Base-by-base conservation (phyloP, 2,113 vertebrate genomes). In the Coptodon rendalli region DNA sequence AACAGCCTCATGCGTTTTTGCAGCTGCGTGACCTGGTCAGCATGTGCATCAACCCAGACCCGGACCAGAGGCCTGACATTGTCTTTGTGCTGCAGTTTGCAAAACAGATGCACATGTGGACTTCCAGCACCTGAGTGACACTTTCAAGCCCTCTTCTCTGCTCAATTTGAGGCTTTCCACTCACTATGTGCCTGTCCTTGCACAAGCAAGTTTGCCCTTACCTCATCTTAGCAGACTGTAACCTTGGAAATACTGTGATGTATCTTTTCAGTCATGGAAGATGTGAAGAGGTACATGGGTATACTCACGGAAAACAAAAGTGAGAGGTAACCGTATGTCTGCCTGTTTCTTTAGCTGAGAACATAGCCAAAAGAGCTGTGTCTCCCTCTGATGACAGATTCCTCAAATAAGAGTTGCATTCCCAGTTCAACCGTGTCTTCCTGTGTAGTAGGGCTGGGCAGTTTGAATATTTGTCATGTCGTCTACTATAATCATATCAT, bases 41-140 rank as follows among this genome's bases (percentile, higher is more conserved):
- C 86, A 93, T 89, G 90, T 94, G 93, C 84, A 94, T 94, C 89
- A 94, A 81, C 82, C 90, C 91, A 4, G 92, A 93, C 14, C 92
- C 93, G 5, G 90, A 91, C 71, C 91, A 91, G 91, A 91, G 93
- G n/a, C 93, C 93, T 0, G 93, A 94, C 90, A 94, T 94, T 10
- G 83, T 92, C 31, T 94, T 92, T 24, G 89, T 94, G 86, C 90
- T 91, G 80, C 93, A 94, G 78, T 79, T 91, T 9, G 59, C 93
- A 82, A 91, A 86, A 85, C 93, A 94, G 84, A 93, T 93, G 91
- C 90, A 93, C 83, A 50, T 89, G 82, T 93, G 92, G 92, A 92
- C 84, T 2, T 89, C 90, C 52, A 94, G 91, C 90, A 94, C 85
- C 83, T 94, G 91, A 93, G 61, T 38, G 9, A 16, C 61, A 4